Conservation (phyloP, 2,113 vertebrate genomes). For the Genyomyrus donnyi region DNA sequence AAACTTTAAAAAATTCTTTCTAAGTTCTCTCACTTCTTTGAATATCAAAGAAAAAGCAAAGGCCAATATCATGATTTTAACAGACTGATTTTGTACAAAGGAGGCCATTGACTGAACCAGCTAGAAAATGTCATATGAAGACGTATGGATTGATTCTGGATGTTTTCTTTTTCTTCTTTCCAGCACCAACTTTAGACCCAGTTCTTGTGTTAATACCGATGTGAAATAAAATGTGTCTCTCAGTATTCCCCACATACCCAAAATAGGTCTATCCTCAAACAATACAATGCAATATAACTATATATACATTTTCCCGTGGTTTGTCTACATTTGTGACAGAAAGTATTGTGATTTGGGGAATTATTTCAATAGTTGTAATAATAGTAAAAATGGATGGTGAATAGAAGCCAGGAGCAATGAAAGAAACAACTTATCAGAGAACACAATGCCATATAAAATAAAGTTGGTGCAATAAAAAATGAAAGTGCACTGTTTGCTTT, state of each 20-base stretch:
- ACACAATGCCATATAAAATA: not conserved
- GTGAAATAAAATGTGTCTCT: not conserved
- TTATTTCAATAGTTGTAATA: not conserved
- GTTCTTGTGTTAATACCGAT: not conserved
- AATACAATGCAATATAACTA: not conserved
- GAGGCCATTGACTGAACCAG: not conserved
- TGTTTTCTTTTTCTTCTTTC: not conserved
- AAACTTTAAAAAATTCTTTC: not conserved
- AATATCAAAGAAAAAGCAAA: not conserved
- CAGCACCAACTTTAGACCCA: not conserved
- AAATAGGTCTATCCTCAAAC: not conserved
- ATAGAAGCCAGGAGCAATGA: not conserved
- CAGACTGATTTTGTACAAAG: not conserved
- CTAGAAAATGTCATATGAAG: not conserved
- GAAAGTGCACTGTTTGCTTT: not conserved
- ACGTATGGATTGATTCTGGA: not conserved
- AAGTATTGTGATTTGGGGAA: not conserved
- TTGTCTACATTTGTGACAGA: not conserved
- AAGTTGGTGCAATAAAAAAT: not conserved
- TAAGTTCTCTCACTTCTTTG: not conserved
- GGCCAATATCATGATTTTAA: not conserved
- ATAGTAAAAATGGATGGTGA: not conserved
- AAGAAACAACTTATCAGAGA: not conserved
- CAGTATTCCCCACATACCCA: not conserved
- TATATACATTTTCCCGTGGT: not conserved